These are phyloP conservation scores for Coleophora deauratella DNA, from an alignment of 2,888 invertebrate species.

Conservation along the genomic window DNA sequence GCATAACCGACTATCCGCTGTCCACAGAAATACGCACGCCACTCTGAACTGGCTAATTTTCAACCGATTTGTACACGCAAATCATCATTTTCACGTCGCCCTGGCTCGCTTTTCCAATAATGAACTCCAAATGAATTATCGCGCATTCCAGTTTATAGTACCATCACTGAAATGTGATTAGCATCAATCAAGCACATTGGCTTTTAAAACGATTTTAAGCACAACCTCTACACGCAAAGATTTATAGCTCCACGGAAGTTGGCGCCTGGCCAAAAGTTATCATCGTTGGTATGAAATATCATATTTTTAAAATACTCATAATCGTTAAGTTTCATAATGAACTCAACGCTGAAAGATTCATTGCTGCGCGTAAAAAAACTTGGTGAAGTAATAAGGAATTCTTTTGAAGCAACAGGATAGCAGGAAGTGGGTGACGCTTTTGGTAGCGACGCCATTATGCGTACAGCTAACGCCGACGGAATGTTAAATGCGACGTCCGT, in stretches of 20 bases:
- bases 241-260: no score
- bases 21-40: no score
- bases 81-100: no score
- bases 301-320: no score
- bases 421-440: constrained; percentile 28
- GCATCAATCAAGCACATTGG: no score
- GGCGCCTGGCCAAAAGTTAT: not conserved
- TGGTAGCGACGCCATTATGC: constrained; percentile 23
- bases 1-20: constrained; percentile 9
- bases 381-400: constrained; percentile 8
- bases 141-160: not conserved
- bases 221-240: not conserved
- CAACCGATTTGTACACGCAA: constrained; percentile 14
- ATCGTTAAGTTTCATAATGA: no score
- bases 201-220: not conserved
- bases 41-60: constrained; percentile 21
- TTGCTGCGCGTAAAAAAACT: not conserved
- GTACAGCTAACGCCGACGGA: constrained; percentile 35
- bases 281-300: no score
- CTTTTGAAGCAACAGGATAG: constrained; percentile 21
- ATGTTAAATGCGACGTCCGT: constrained; percentile 35
- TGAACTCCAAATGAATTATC: constrained; percentile 14
- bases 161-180: no score
- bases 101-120: constrained; percentile 3
- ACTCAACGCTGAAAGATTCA: no score